Evolutionary conservation across 2,113 vertebrate species (phyloP).

Genomic region (Ia io): DNA sequence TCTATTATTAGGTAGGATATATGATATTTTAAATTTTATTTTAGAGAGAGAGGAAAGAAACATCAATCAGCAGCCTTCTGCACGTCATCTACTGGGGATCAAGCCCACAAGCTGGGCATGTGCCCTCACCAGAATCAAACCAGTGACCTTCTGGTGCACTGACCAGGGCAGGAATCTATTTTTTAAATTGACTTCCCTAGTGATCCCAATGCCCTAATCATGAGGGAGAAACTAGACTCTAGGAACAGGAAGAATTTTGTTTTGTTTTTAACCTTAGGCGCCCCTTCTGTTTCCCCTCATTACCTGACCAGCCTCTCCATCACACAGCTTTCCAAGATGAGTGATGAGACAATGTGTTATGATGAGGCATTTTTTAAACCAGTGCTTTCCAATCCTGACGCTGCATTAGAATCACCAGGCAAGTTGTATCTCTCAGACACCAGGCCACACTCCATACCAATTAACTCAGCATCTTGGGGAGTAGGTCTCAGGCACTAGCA

Average conservation of each 20-base stretch:
- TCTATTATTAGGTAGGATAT: too few relatives aligned
- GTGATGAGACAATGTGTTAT: not conserved
- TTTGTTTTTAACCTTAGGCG: not conserved
- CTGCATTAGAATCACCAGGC: accelerated
- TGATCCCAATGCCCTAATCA: not conserved
- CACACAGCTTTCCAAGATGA: not conserved
- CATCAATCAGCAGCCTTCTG: too few relatives aligned
- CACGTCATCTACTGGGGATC: too few relatives aligned
- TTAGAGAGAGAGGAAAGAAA: too few relatives aligned
- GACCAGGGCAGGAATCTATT: not conserved
- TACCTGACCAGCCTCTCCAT: not conserved
- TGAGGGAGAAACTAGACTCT: not conserved
- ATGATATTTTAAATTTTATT: too few relatives aligned
- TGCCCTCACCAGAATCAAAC: too few relatives aligned
- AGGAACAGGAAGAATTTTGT: not conserved
- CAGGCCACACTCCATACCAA: not conserved
- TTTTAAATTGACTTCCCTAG: not conserved
- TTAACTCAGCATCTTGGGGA: not conserved
- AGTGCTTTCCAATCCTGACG: not conserved
- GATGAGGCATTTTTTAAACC: not conserved
- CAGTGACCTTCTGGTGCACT: too few relatives aligned
- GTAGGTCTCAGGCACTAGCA: not conserved
- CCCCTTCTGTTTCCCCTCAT: not conserved
- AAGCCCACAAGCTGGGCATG: too few relatives aligned
- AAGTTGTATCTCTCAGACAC: not conserved